phyloP scores from a whole-genome alignment of 2,113 vertebrate genomes.

The Leptodactylus fuscus region DNA sequence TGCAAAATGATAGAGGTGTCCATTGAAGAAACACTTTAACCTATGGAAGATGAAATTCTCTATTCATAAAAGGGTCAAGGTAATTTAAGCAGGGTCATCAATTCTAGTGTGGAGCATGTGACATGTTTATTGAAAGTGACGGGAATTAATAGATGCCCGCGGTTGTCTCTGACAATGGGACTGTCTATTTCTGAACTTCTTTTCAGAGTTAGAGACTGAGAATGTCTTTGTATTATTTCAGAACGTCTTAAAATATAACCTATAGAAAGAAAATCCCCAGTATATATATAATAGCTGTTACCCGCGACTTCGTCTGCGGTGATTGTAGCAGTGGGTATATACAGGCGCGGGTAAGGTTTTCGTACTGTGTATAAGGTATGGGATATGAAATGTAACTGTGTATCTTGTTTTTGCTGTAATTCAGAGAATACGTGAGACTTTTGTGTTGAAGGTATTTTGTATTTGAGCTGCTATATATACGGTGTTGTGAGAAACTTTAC shows the following conservation, averaged over 20 bases:
- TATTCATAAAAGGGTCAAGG: slow-evolving; percentile 43
- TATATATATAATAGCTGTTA: too few species aligned
- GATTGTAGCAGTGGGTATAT: too few species aligned
- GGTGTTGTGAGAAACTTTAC: too few species aligned
- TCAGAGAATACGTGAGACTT: too few species aligned
- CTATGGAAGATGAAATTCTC: slow-evolving; percentile 32
- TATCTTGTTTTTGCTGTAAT: too few species aligned
- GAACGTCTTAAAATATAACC: not conserved
- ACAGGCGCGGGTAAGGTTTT: too few species aligned
- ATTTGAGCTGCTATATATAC: too few species aligned
- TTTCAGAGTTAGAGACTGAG: not conserved
- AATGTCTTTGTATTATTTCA: not conserved
- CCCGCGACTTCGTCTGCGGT: too few species aligned
- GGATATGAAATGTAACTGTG: too few species aligned
- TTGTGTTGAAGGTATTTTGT: too few species aligned
- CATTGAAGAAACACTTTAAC: slow-evolving; percentile 38
- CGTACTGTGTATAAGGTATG: too few species aligned
- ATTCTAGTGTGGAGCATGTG: not conserved
- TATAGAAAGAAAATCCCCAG: not conserved
- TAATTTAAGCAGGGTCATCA: slow-evolving; percentile 44
- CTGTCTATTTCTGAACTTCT: not conserved
- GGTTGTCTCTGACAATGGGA: not conserved
- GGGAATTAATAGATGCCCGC: slow-evolving; percentile 15
- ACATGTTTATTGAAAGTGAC: slow-evolving; percentile 41
- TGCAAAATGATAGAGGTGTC: slow-evolving; percentile 35